Evolutionary conservation across 2,797 vertebrate species (phyloP).

Genomic region (Hydrocynus forskahlii): DNA sequence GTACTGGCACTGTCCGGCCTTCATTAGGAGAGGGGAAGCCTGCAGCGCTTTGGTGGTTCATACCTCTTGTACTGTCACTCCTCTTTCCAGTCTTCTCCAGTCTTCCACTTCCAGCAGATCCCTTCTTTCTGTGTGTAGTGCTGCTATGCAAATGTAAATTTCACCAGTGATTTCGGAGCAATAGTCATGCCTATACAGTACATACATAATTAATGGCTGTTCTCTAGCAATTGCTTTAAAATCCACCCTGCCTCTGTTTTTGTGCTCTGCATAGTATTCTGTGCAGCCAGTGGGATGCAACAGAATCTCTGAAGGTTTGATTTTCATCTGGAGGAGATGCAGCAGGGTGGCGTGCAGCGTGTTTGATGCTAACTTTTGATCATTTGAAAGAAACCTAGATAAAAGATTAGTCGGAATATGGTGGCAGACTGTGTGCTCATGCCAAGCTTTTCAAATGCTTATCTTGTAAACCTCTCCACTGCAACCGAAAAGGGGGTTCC

Average conservation of each 20-base stretch:
- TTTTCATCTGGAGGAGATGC: conserved; percentile 27
- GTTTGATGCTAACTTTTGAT: conserved; percentile 25
- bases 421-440: background rate
- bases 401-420: background rate
- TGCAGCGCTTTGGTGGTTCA: conserved; percentile 21
- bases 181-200: background rate
- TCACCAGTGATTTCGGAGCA: background rate
- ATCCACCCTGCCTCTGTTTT: conserved; percentile 12
- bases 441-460: background rate
- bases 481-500: background rate
- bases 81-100: background rate
- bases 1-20: conserved; percentile 21
- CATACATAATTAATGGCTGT: background rate
- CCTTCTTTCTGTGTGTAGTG: background rate
- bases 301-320: conserved; percentile 55
- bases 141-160: background rate
- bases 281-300: background rate
- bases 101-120: background rate
- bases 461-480: background rate
- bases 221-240: background rate
- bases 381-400: background rate
- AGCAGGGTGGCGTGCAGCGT: background rate
- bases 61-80: background rate
- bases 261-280: background rate
- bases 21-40: conserved; percentile 21